These are phyloP conservation scores for Agonopterix heracliana DNA, from an alignment of 2,888 invertebrate species.

Conservation along the genomic window DNA sequence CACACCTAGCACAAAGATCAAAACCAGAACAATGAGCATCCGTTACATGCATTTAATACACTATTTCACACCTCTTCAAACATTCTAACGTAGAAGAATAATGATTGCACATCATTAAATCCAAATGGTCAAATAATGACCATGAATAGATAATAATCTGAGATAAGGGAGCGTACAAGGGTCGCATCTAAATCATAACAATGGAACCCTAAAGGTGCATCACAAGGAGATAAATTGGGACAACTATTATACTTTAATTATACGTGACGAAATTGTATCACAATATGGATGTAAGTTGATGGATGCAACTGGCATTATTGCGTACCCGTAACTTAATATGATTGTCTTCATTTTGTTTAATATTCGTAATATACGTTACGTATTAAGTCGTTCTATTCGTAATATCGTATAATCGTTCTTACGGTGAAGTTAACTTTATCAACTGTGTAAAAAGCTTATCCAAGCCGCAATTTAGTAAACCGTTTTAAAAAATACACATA, in stretches of 20 bases:
- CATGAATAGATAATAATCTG: conserved; percentile 70
- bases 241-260: conserved; percentile 55
- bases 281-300: conserved; percentile 52
- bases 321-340: neutral
- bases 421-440: no score
- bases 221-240: conserved; percentile 44
- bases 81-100: conserved; percentile 57
- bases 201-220: conserved; percentile 51
- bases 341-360: neutral
- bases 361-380: no score
- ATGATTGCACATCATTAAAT: conserved; percentile 69
- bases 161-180: conserved; percentile 50
- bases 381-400: no score
- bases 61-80: conserved; percentile 63
- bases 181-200: conserved; percentile 48
- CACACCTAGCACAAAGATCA: neutral
- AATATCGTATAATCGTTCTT: no score
- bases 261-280: conserved; percentile 66
- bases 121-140: conserved; percentile 75
- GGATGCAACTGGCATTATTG: conserved; percentile 20
- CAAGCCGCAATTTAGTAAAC: no score
- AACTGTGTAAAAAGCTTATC: no score
- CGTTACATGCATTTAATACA: conserved; percentile 59
- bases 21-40: neutral
- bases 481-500: no score